phyloP scores from a whole-genome alignment of 2,888 invertebrate genomes.

The Lumbricus terrestris region DNA sequence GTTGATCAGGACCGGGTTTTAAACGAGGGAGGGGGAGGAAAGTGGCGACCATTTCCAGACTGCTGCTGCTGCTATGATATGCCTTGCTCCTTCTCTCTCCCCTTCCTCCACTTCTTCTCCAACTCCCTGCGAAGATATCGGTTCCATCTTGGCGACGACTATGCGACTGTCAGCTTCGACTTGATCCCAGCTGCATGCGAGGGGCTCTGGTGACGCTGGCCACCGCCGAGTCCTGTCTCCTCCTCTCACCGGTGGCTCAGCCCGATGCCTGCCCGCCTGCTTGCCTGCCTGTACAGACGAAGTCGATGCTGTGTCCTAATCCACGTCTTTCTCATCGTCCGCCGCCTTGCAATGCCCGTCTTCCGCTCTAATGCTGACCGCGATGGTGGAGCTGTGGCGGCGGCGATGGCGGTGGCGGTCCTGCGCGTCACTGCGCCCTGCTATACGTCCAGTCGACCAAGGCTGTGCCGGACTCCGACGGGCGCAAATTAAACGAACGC shows the following conservation, averaged over 20 bases:
- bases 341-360: not conserved
- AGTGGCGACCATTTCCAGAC: not conserved
- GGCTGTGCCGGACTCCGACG: not conserved
- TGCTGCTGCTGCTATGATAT: not conserved
- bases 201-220: not conserved
- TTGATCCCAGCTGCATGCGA: not conserved
- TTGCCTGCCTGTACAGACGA: too few species aligned
- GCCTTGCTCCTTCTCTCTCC: not conserved
- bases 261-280: too few species aligned
- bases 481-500: not conserved
- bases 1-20: not conserved
- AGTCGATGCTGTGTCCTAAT: not conserved
- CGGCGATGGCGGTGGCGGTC: not conserved
- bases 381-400: not conserved
- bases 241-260: not conserved
- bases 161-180: not conserved
- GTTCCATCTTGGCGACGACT: slow-evolving; percentile 3
- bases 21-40: not conserved
- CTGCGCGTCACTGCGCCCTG: slow-evolving; percentile 3
- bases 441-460: not conserved
- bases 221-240: not conserved
- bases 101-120: not conserved
- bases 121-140: not conserved
- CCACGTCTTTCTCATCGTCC: not conserved
- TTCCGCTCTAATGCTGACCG: not conserved